These are phyloP conservation scores for Muntiacus muntjak DNA, from an alignment of 2,113 vertebrate species.

Conservation along the genomic window DNA sequence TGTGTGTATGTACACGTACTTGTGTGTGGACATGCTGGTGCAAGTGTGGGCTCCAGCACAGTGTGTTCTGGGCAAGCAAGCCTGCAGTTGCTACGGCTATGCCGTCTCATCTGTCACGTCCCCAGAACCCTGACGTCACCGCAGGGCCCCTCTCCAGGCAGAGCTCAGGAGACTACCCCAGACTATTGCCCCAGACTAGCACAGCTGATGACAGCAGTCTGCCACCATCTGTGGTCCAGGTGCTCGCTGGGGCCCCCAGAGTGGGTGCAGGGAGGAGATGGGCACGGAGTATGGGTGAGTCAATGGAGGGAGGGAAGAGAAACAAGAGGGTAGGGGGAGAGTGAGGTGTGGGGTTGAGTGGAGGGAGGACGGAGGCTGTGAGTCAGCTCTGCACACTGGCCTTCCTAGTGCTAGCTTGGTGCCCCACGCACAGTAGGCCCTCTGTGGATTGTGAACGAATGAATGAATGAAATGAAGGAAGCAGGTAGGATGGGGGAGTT, in stretches of 20 bases:
- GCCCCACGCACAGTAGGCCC: background rate
- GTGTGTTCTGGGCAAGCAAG: background rate
- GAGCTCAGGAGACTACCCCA: too few species aligned
- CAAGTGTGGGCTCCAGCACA: background rate
- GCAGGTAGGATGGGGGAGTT: background rate
- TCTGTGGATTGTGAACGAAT: background rate
- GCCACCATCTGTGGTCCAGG: background rate
- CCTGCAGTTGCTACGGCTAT: accelerated
- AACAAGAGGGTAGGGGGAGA: background rate
- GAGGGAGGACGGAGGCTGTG: background rate
- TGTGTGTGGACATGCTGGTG: background rate
- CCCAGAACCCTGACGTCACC: accelerated
- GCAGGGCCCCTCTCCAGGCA: background rate
- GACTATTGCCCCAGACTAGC: too few species aligned
- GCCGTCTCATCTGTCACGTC: accelerated
- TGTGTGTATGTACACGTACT: background rate
- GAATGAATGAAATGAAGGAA: background rate
- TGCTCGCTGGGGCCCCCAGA: background rate
- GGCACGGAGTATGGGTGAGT: accelerated
- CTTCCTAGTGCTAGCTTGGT: background rate
- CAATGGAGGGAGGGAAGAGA: background rate
- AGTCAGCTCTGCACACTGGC: background rate
- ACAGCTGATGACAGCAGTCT: background rate
- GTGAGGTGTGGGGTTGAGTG: accelerated
- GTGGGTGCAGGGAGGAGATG: background rate